These are phyloP conservation scores for Spea bombifrons DNA, from an alignment of 2,113 vertebrate species.

Conservation along the genomic window DNA sequence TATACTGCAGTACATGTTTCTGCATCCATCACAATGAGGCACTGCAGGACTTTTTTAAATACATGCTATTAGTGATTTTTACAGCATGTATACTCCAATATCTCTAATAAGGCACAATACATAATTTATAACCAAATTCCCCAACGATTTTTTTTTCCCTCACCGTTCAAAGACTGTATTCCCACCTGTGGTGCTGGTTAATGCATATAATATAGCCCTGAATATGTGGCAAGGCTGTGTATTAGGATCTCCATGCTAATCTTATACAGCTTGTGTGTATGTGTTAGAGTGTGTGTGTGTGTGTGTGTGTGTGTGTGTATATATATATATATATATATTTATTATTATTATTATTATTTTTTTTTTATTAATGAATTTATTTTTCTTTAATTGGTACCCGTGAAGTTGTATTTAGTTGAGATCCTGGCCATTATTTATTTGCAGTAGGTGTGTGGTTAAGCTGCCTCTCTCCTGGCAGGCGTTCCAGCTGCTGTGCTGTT, in stretches of 20 bases:
- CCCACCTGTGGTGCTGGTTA: slow-evolving; percentile 24
- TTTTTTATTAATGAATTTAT: too few relatives aligned
- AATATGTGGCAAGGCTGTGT: too few relatives aligned
- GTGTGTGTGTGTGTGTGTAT: too few relatives aligned
- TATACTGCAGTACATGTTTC: slow-evolving; percentile 29
- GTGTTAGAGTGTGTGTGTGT: too few relatives aligned
- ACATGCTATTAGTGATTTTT: not conserved
- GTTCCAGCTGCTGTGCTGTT: slow-evolving; percentile 21
- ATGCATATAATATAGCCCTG: too few relatives aligned
- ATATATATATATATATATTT: too few relatives aligned
- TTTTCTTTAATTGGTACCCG: not conserved
- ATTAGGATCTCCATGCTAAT: not conserved
- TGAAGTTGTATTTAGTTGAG: slow-evolving; percentile 1
- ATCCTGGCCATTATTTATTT: slow-evolving; percentile 2
- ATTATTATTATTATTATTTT: too few relatives aligned
- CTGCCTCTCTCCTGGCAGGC: slow-evolving; percentile 13
- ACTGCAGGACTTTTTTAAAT: slow-evolving; percentile 47
- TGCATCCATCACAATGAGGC: slow-evolving; percentile 43
- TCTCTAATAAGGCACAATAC: slow-evolving; percentile 10
- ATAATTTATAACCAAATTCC: slow-evolving; percentile 24
- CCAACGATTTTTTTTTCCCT: not conserved
- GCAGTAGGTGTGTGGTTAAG: slow-evolving; percentile 1
- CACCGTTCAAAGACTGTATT: not conserved
- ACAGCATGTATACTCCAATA: slow-evolving; percentile 11
- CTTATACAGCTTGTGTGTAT: not conserved